phyloP scores from a whole-genome alignment of 2,888 invertebrate genomes.

The Bedellia somnulentella region DNA sequence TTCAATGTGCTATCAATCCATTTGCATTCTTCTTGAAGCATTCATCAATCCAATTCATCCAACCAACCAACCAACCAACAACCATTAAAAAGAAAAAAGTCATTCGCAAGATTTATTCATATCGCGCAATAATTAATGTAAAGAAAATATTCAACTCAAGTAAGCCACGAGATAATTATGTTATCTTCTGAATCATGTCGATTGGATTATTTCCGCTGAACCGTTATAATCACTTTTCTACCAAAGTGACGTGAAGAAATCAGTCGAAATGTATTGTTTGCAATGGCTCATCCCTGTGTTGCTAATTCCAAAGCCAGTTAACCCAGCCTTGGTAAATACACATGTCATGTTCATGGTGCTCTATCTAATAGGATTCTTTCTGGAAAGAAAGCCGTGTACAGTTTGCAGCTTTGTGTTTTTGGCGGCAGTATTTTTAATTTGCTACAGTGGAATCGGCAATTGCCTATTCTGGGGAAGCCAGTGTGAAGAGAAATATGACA shows the following conservation, averaged over 20 bases:
- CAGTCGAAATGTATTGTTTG: conserved; percentile 89
- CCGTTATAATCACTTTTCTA: too few relatives aligned
- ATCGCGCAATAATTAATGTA: neutral
- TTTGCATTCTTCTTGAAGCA: too few relatives aligned
- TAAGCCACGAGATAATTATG: conserved; percentile 18
- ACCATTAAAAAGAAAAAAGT: too few relatives aligned
- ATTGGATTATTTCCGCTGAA: conserved; percentile 18
- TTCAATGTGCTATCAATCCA: too few relatives aligned
- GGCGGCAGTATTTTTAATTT: conserved; percentile 89
- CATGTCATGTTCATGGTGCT: conserved; percentile 97
- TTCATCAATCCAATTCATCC: too few relatives aligned
- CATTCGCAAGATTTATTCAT: too few relatives aligned
- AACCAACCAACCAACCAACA: too few relatives aligned
- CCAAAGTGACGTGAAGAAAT: too few relatives aligned
- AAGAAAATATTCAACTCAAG: neutral
- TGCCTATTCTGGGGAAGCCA: conserved; percentile 89
- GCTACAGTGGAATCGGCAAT: conserved; percentile 94
- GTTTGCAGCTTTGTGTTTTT: conserved; percentile 96
- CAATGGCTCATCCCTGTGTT: conserved; percentile 97
- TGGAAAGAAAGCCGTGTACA: conserved; percentile 94
- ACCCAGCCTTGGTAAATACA: conserved; percentile 93
- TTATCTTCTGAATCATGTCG: conserved; percentile 29
- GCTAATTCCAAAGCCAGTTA: conserved; percentile 95
- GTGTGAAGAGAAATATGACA: conserved; percentile 71
- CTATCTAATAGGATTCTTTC: conserved; percentile 94